Conservation (phyloP, 2,888 invertebrate species). For the Pterostichus niger region DNA sequence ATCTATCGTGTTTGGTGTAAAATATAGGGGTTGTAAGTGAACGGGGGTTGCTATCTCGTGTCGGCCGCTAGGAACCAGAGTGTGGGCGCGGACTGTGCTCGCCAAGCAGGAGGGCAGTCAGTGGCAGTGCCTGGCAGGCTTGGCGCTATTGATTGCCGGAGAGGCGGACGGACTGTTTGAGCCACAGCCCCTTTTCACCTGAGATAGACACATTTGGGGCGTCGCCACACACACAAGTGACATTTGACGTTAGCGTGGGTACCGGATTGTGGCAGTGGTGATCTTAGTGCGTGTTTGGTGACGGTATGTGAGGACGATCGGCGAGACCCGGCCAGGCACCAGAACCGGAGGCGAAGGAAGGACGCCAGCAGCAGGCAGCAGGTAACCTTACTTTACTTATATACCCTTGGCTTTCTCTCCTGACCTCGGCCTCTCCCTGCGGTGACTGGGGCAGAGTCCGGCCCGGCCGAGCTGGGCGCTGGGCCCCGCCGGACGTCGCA, state of each 20-base stretch:
- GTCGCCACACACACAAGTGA: slow-evolving; percentile 66
- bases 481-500: slow-evolving; percentile 19
- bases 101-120: slow-evolving; percentile 65
- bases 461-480: slow-evolving; percentile 3
- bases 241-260: slow-evolving; percentile 65
- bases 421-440: background rate
- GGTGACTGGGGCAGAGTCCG: slow-evolving; percentile 1
- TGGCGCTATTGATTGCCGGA: slow-evolving; percentile 66
- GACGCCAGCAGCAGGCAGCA: slow-evolving; percentile 33
- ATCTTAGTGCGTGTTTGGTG: slow-evolving; percentile 65
- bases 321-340: slow-evolving; percentile 57
- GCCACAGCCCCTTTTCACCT: slow-evolving; percentile 67
- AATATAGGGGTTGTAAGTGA: slow-evolving; percentile 4
- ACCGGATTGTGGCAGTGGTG: slow-evolving; percentile 65
- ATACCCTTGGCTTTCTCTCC: background rate
- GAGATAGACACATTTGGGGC: slow-evolving; percentile 67
- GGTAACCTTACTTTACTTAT: slow-evolving; percentile 52
- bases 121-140: slow-evolving; percentile 66
- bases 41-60: slow-evolving; percentile 63
- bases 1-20: slow-evolving; percentile 12
- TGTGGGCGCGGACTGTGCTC: slow-evolving; percentile 64
- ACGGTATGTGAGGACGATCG: slow-evolving; percentile 59
- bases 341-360: slow-evolving; percentile 36
- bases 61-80: slow-evolving; percentile 20
- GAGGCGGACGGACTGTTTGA: slow-evolving; percentile 64